Base-by-base conservation (phyloP, 1,140 invertebrate species). In the Euura lappo region DNA sequence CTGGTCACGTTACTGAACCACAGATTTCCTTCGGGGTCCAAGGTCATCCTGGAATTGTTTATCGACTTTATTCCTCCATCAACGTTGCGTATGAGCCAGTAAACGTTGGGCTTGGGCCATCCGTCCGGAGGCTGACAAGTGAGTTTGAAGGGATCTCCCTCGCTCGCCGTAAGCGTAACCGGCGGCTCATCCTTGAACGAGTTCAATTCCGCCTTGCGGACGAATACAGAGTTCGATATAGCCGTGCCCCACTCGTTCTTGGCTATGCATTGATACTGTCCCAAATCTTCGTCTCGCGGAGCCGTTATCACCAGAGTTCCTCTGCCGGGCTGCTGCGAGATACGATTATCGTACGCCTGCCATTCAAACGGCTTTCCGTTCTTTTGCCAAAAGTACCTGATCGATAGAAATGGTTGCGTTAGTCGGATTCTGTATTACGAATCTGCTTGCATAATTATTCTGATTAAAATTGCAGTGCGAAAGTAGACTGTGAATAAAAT, bases 191-290 rank as follows among this genome's bases (percentile, higher is more conserved):
- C 94, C 83, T 96, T 96, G 87, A 98, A 98, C 0, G 94, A 94
- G 85, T 97, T 97, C 72, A 98, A 87, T 85, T 98, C 96, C 4
- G 97, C 96, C 87, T 98, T 97, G n/a, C 97, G 90, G 10, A 99
- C 94, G 81, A 97, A 97, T 7, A 99, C 96, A 0, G 96, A 96
- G 85, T 98, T 98, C 0, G 96, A 97, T 0, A 96, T 96, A 10
- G 97, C 96, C 3, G 91, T 95, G 66, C 98, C 98, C 90, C 96
- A 97, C 79, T 96, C 94, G 83, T 99, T 99, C 79, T 93, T 91
- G 0, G 98, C 98, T 85, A 98, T 97, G 88, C 98, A 99, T 84
- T 99, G 98, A 87, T 99, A 99, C 78, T 98, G 94, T 45, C 97
- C 97, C 45, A 98, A 89, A 87, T 99, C 98, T 82, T 98, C 97